phyloP scores from a whole-genome alignment of 2,888 invertebrate genomes.

The Acleris literana region DNA sequence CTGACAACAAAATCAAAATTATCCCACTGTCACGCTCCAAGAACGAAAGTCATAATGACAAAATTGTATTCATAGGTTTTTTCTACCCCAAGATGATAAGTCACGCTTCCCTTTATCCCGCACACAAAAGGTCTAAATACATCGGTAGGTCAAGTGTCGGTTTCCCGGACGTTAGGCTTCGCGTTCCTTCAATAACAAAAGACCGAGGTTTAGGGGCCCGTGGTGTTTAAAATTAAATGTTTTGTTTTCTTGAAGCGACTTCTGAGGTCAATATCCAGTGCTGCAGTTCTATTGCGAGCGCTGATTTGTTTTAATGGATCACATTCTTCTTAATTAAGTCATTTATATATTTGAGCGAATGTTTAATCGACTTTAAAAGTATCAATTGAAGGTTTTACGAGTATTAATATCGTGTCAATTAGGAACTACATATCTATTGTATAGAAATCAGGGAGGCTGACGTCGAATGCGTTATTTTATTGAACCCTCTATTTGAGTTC shows the following conservation, averaged over 20 bases:
- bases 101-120: slow-evolving; percentile 73
- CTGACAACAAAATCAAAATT: slow-evolving; percentile 4
- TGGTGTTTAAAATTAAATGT: background rate
- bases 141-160: slow-evolving; percentile 79
- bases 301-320: slow-evolving; percentile 6
- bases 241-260: background rate
- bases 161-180: slow-evolving; percentile 75
- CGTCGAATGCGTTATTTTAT: background rate
- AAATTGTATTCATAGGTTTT: slow-evolving; percentile 63
- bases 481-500: background rate
- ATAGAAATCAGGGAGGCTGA: too few relatives aligned
- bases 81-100: slow-evolving; percentile 66
- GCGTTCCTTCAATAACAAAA: slow-evolving; percentile 62
- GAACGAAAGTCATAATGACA: slow-evolving; percentile 50
- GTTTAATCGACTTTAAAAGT: background rate
- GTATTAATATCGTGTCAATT: too few relatives aligned
- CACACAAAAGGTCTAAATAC: slow-evolving; percentile 77
- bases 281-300: slow-evolving; percentile 13
- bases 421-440: too few relatives aligned
- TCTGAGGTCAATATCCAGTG: background rate
- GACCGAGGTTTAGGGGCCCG: slow-evolving; percentile 41
- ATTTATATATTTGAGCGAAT: background rate
- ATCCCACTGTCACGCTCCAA: slow-evolving; percentile 27
- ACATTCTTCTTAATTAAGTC: background rate
- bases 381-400: too few relatives aligned